Evolutionary conservation across 2,113 vertebrate genomes (phyloP).

Genomic region (Suricata suricatta): DNA sequence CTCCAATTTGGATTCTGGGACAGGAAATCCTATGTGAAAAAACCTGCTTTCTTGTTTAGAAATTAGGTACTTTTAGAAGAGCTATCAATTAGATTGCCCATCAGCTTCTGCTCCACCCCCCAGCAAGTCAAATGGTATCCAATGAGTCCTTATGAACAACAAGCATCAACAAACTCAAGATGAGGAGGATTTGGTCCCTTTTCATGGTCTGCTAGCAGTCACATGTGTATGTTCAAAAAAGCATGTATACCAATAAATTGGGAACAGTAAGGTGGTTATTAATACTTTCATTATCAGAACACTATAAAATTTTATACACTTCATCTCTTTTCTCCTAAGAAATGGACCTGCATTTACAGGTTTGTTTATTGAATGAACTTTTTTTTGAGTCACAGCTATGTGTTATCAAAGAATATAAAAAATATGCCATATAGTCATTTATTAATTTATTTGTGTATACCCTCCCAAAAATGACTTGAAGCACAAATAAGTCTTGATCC

Average conservation of each 20-base stretch:
- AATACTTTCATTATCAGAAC: neutral
- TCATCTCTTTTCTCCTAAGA: neutral
- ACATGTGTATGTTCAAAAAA: neutral
- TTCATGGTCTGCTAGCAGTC: neutral
- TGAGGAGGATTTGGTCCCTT: neutral
- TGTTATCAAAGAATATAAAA: conserved; percentile 1
- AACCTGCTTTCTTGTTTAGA: neutral
- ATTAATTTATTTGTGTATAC: neutral
- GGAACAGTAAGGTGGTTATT: neutral
- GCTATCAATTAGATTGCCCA: neutral
- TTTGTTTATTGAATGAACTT: neutral
- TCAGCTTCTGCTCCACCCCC: neutral
- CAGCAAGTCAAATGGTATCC: neutral
- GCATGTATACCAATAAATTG: neutral
- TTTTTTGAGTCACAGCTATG: neutral
- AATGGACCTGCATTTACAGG: neutral
- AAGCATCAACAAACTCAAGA: neutral
- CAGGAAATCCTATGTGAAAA: neutral
- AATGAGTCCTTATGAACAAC: neutral
- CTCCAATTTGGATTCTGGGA: conserved; percentile 79
- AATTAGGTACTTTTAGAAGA: neutral
- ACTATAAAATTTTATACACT: neutral
- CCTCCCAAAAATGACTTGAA: neutral
- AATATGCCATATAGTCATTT: neutral
- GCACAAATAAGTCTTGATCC: neutral